These are phyloP conservation scores for Formicarius rufipectus DNA, from an alignment of 2,113 vertebrate genomes.

Conservation along the genomic window DNA sequence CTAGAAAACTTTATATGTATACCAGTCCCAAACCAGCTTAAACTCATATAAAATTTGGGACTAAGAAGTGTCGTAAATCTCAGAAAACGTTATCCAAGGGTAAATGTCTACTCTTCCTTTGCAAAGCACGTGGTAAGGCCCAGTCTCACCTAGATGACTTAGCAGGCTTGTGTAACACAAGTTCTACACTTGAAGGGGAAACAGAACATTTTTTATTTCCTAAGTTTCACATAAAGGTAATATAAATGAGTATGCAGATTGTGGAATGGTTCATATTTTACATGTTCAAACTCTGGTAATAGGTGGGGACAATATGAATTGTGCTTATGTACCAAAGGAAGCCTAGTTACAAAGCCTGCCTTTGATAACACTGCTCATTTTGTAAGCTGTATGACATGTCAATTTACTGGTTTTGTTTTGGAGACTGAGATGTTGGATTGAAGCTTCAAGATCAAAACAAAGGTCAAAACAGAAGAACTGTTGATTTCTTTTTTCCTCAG, in stretches of 20 bases:
- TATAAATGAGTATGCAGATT: conserved; percentile 67
- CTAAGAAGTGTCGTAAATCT: background rate
- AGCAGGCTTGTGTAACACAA: background rate
- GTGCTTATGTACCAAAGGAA: background rate
- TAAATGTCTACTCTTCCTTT: background rate
- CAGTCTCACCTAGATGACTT: background rate
- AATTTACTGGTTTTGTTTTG: conserved; percentile 65
- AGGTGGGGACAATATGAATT: conserved; percentile 67
- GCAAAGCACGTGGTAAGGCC: background rate
- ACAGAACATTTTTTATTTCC: conserved; percentile 69
- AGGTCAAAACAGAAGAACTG: conserved; percentile 59
- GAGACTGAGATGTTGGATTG: conserved; percentile 46
- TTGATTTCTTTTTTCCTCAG: background rate
- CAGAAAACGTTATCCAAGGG: background rate
- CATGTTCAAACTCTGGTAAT: conserved; percentile 44
- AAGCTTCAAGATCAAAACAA: conserved; percentile 67
- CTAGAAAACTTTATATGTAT: background rate
- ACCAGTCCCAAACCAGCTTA: background rate
- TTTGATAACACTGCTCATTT: conserved; percentile 72
- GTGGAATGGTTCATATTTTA: conserved; percentile 71
- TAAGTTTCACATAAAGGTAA: conserved; percentile 55
- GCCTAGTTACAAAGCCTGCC: conserved; percentile 10
- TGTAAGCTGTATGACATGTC: conserved; percentile 67
- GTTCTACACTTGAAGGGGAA: conserved; percentile 45
- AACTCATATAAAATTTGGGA: background rate